Evolutionary conservation across 2,797 vertebrate genomes (phyloP).

Genomic region (Micropoecilia bifurca): DNA sequence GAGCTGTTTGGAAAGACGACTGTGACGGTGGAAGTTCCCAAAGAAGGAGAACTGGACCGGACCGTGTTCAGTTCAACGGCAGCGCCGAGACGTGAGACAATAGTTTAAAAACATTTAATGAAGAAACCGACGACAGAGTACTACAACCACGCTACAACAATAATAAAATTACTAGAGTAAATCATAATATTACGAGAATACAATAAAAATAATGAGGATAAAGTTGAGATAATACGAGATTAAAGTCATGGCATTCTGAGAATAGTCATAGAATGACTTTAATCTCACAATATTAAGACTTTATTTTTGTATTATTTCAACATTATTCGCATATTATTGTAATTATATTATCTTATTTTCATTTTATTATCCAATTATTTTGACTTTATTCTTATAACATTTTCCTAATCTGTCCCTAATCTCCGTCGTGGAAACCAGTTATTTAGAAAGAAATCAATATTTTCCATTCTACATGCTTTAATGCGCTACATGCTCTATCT

Average conservation of each 20-base stretch:
- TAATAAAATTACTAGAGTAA: background rate
- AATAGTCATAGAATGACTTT: background rate
- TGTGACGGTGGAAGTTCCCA: conserved; percentile 50
- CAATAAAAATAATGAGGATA: background rate
- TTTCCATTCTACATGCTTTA: background rate
- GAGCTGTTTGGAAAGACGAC: conserved; percentile 35
- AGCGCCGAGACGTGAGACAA: conserved; percentile 51
- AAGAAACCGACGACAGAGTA: background rate
- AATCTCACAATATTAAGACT: background rate
- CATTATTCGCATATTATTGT: too few species aligned
- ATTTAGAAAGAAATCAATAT: background rate
- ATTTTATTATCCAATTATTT: background rate
- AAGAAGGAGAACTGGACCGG: conserved; percentile 44
- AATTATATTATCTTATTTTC: too few species aligned
- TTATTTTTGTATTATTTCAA: too few species aligned
- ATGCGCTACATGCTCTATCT: too few species aligned
- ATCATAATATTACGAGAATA: too few species aligned
- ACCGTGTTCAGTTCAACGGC: conserved; percentile 42
- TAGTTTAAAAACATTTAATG: background rate
- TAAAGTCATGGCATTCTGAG: background rate
- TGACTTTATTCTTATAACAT: background rate
- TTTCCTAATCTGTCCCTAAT: background rate
- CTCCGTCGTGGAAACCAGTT: background rate
- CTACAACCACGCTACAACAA: background rate
- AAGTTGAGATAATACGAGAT: background rate